Conservation (phyloP, 2,113 vertebrate genomes). For the Dolichotis patagonum region DNA sequence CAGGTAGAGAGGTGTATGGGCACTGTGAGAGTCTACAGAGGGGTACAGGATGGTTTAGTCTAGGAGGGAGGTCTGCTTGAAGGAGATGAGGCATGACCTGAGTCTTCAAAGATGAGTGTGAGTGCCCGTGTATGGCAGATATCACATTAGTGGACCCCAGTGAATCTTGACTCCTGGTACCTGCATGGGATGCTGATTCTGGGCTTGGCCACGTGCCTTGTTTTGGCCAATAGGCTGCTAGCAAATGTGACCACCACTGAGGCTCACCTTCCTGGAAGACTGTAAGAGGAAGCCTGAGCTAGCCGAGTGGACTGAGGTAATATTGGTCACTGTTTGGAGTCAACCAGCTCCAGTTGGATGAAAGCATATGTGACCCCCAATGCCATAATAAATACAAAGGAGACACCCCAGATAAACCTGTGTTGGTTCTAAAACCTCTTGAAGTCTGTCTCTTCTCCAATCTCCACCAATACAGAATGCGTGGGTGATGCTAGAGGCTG, state of each 20-base stretch:
- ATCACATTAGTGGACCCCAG: too few relatives aligned
- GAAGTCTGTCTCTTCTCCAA: not conserved
- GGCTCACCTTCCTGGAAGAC: slow-evolving; percentile 19
- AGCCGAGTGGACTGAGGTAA: not conserved
- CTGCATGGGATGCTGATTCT: not conserved
- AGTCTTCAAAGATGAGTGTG: not conserved
- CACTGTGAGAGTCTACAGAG: not conserved
- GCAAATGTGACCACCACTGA: not conserved
- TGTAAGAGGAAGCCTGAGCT: not conserved
- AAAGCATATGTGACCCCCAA: not conserved
- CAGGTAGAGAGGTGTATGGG: not conserved
- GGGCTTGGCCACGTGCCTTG: not conserved
- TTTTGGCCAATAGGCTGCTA: not conserved
- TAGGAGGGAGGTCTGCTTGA: not conserved
- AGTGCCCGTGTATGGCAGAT: not conserved
- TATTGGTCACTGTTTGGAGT: not conserved
- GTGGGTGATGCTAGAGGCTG: not conserved
- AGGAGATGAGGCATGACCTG: not conserved
- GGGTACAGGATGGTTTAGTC: not conserved
- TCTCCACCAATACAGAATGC: not conserved
- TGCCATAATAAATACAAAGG: not conserved
- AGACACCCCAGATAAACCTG: not conserved
- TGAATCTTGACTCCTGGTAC: not conserved
- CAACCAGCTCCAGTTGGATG: not conserved
- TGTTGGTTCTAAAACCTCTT: not conserved